These are phyloP conservation scores for Rhinolophus ferrumequinum DNA, from an alignment of 2,113 vertebrate genomes.

Conservation along the genomic window DNA sequence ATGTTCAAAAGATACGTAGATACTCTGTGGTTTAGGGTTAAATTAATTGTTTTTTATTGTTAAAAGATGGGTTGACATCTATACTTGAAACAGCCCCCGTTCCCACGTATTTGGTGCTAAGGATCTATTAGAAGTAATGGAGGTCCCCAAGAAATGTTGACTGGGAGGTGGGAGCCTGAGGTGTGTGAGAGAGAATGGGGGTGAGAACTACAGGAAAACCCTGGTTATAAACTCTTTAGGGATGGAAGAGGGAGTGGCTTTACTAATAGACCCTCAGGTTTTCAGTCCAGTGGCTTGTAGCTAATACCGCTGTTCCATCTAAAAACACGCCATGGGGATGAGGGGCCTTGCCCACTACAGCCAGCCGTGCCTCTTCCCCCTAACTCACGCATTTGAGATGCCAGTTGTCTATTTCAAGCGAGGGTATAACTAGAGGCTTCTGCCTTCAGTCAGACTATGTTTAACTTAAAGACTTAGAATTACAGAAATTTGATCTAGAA, in stretches of 20 bases:
- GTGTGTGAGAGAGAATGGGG: background rate
- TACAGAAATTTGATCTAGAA: background rate
- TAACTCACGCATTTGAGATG: background rate
- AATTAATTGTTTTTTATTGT: background rate
- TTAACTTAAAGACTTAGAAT: background rate
- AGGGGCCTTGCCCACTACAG: background rate
- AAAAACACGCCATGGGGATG: background rate
- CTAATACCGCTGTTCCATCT: background rate
- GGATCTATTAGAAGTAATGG: background rate
- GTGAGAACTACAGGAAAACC: background rate
- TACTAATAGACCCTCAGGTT: background rate
- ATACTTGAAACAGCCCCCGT: background rate
- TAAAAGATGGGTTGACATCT: background rate
- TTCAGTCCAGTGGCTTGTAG: background rate
- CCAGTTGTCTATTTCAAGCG: background rate
- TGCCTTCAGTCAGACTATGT: background rate
- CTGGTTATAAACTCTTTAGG: background rate
- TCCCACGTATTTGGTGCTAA: background rate
- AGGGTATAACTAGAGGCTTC: background rate
- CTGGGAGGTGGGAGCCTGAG: background rate
- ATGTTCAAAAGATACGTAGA: background rate
- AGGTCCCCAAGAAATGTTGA: background rate
- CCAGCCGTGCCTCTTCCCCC: background rate
- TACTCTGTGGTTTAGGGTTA: background rate
- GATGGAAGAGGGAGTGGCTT: background rate